Base-by-base conservation (phyloP, 2,797 vertebrate genomes). In the Steatocranus sp. region DNA sequence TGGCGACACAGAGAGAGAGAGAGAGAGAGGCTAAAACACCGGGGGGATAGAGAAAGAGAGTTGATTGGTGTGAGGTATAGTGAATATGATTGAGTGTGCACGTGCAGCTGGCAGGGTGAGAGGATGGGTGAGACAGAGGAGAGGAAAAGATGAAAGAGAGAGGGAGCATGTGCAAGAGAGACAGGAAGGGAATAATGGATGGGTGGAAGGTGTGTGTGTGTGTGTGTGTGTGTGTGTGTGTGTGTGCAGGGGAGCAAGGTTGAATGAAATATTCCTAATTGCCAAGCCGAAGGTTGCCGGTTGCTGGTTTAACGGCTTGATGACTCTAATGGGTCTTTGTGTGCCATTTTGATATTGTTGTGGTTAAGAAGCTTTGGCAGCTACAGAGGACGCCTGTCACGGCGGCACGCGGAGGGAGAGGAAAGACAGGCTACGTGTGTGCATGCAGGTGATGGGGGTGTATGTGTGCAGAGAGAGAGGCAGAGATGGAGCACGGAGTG, bases 301-400 rank as follows among this genome's bases (percentile, higher is more conserved):
- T 92, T 87, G 80, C 84, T 74, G 91, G 83, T 93, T 92, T 90
- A 89, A 89, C 63, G 54, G 84, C 85, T 83, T 89, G 92, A 90
- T 93, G 87, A 89, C 86, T 92, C 54, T 92, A 91, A 91, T 93
- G 87, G 92, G 78, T 77, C 89, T 79, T 89, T 90, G 88, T 91
- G 90, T 82, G 82, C 91, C 87, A 85, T 93, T 93, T 91, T 63
- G 83, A 92, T 90, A 90, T 89, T 92, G 87, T 91, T 91, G 90
- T 85, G 83, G 86, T 90, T 94, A 89, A 90, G 92, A 92, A 79
- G 89, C 90, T 88, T 89, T 90, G 89, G 92, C 91, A 92, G 87
- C 80, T 79, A 75, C 85, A 84, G 78, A 89, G 75, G 85, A 86
- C 11, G 77, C 15, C 78, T 91, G 88, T 89, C 88, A 91, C 43